Conservation (phyloP, 2,888 invertebrate species). For the Tipula helvola region DNA sequence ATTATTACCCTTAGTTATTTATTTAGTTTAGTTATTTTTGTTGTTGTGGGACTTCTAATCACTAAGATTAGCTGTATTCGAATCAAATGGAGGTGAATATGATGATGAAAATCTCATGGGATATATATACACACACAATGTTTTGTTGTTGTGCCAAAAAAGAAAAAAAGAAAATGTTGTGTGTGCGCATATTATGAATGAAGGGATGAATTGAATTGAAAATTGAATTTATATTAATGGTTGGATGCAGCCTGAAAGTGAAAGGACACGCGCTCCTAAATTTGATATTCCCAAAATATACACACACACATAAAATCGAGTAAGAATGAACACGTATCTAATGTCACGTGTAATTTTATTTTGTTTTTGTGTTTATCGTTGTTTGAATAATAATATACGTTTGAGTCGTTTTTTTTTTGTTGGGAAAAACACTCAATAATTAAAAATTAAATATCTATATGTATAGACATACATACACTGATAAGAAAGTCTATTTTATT, state of each 20-base stretch:
- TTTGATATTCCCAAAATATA: background rate
- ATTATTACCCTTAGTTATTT: background rate
- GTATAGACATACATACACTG: background rate
- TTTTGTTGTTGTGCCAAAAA: background rate
- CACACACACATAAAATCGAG: background rate
- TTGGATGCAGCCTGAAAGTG: background rate
- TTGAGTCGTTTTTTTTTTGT: background rate
- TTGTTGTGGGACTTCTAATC: slow-evolving; percentile 6
- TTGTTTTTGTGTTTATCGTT: background rate
- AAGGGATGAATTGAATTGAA: slow-evolving; percentile 4
- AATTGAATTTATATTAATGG: slow-evolving; percentile 4
- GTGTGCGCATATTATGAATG: background rate
- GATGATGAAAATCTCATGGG: slow-evolving; percentile 7
- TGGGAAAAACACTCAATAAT: background rate
- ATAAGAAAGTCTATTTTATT: background rate
- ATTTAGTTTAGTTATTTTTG: background rate
- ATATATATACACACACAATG: background rate
- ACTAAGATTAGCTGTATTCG: slow-evolving; percentile 7
- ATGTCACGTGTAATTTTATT: background rate
- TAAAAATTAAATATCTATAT: background rate
- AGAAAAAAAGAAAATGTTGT: background rate
- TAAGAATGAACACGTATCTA: background rate
- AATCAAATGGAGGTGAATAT: slow-evolving; percentile 9
- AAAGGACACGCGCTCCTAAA: slow-evolving; percentile 5
- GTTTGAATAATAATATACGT: background rate